Base-by-base conservation (phyloP, 1,140 invertebrate species). In the Meteorus sp. region DNA sequence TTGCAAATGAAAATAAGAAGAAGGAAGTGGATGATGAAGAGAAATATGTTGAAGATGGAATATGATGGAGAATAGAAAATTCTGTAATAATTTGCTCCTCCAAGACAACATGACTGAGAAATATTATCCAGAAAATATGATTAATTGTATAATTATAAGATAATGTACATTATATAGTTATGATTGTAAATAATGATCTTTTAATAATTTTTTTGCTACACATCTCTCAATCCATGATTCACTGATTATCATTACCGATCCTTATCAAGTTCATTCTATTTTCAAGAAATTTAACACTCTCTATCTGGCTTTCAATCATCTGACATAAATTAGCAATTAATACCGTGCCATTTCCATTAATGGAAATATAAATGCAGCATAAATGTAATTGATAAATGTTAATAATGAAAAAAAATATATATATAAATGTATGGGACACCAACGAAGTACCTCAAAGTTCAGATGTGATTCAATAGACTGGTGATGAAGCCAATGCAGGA, bases 381-480 rank as follows among this genome's bases (percentile, higher is more conserved):
- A 39, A n/a, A 39, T 11, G 35, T 5, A 39, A 39, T n/a, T 39
- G 27, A 4, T 29, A 9, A 29, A 4, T 5, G 19, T 27, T 13
- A 48, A 41, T 25, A 13, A 39, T 17, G 23, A 8, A 23, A 9
- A 22, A 54, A 25, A 45, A 22, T 33, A 22, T n/a, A 41, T 23
- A 43, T 19, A 22, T 25, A 15, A 27, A 11, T 47, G 39, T 43
- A 53, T 53, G 53, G 33, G 31, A 35, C 15, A 25, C 29, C 17
- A 53, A 48, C 45, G 17, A 59, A 45, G 27, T 59, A 53, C 58
- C 39, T 51, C 31, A 52, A 59, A 52, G 50, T 45, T 59, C 25
- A 23, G 39, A 59, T 52, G 29, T 53, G 47, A 51, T 59, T 53
- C 31, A 39, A 43, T 33, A 44, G 29, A 9, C 44, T n/a, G 13